Percentiles rank a stretch among this genome's conserved stretches.
These are phyloP conservation scores for Palythoa caribaeorum DNA, from an alignment of 92 coral and sea anemone genomes.

Conservation along the genomic window DNA sequence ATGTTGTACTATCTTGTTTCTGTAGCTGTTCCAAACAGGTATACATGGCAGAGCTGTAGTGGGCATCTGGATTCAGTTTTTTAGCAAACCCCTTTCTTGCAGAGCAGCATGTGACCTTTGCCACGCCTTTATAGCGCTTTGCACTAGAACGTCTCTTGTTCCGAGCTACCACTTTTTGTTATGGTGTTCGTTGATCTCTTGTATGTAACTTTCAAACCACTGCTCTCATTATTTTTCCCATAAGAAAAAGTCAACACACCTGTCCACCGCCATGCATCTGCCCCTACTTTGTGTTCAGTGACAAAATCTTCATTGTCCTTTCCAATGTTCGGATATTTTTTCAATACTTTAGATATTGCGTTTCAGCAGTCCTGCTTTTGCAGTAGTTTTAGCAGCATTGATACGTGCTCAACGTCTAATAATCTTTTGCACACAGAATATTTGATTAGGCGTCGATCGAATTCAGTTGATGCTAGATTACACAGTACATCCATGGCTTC, in stretches of 20 bases:
- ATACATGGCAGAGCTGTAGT: slow-evolving; percentile 57
- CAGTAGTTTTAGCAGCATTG: too few relatives aligned
- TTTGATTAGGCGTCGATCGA: background rate
- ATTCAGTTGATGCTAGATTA: background rate
- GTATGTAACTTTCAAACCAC: slow-evolving; percentile 19
- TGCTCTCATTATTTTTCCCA: too few relatives aligned
- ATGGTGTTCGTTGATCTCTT: slow-evolving; percentile 35
- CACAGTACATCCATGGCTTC: background rate
- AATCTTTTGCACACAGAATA: too few relatives aligned
- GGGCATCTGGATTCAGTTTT: slow-evolving; percentile 47
- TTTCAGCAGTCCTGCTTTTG: too few relatives aligned
- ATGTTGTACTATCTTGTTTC: slow-evolving; percentile 31
- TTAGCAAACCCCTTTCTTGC: slow-evolving; percentile 55
- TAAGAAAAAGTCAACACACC: too few relatives aligned
- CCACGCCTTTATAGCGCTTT: slow-evolving; percentile 43
- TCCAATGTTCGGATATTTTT: too few relatives aligned
- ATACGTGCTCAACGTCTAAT: too few relatives aligned
- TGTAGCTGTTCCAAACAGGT: slow-evolving; percentile 36
- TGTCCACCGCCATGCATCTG: too few relatives aligned
- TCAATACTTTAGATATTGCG: too few relatives aligned
- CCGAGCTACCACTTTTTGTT: slow-evolving; percentile 5
- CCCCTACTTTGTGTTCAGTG: too few relatives aligned
- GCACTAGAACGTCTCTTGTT: background rate
- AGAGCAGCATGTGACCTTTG: slow-evolving; percentile 42
- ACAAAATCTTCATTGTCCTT: too few relatives aligned